Conservation (phyloP, 2,888 invertebrate genomes). For the Dryobota labecula region DNA sequence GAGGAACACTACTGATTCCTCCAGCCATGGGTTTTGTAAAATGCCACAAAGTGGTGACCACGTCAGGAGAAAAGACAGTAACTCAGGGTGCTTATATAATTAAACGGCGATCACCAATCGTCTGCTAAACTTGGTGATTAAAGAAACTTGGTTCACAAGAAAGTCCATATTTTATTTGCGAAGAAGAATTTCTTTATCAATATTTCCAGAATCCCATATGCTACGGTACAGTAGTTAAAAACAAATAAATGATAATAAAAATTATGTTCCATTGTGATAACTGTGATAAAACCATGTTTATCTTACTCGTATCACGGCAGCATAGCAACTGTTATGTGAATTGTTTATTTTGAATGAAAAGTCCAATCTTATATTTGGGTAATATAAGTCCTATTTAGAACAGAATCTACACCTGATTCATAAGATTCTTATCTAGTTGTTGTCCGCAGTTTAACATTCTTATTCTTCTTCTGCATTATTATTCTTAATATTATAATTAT, state of each 20-base stretch:
- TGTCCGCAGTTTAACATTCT: too few species aligned
- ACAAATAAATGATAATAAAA: slow-evolving; percentile 43
- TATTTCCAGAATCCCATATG: slow-evolving; percentile 5
- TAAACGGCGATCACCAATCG: background rate
- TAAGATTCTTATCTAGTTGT: too few species aligned
- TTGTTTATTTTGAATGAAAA: slow-evolving; percentile 35
- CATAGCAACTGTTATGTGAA: slow-evolving; percentile 39
- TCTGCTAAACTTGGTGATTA: background rate
- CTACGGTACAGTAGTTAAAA: slow-evolving; percentile 25
- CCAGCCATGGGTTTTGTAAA: background rate
- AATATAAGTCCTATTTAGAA: background rate
- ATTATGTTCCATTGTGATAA: slow-evolving; percentile 42
- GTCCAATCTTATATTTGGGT: background rate
- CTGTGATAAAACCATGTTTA: slow-evolving; percentile 21
- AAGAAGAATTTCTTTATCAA: background rate
- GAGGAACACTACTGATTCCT: background rate
- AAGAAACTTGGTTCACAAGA: background rate
- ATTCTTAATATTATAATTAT: too few species aligned
- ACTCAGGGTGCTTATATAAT: background rate
- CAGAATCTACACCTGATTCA: background rate
- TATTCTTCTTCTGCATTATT: too few species aligned
- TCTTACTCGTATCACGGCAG: slow-evolving; percentile 49
- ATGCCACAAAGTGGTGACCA: background rate
- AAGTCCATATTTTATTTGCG: background rate
- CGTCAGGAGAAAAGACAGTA: background rate